Evolutionary conservation across 2,888 invertebrate genomes (phyloP), one percentile per base, ranked within the genome.

Genomic region (Coecobrya sp.): DNA sequence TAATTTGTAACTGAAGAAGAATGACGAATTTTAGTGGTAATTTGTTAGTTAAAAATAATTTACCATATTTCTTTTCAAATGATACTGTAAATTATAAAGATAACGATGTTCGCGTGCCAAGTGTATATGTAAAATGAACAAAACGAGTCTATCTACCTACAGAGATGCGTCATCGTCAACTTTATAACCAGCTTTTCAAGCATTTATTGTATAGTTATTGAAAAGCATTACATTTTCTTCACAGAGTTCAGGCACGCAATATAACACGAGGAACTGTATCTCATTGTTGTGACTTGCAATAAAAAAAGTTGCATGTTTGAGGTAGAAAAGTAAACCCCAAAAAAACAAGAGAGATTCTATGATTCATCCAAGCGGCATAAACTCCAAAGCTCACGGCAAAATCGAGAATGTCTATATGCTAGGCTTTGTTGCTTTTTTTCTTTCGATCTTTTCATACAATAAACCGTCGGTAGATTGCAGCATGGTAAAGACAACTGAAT

Each of bases 401-500:
- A 5, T 1, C 0, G 1, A 30, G 16, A 19, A n/a, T 65, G 49
- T 22, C 8, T 1, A 16, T 55, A 68, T 59, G 30, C 52, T 84
- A 22, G 42, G 16, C 89, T 89, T 89, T 89, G 89, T 89, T 89
- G 62, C 65, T 45, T n/a, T 11, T 25, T 73, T 8, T 22, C 16
- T 11, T 27, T 25, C 11, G 36, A 22, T 19, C 27, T 70, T 11
- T 16, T 55, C 76, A 68, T 89, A 1, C 19, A 25, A 13, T 0
- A 89, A 84, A 73, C 0, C 52, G 84, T 42, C 89, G 89, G 25
- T 84, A 89, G 89, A 70, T 89, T 27, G 89, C 89, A 84, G 55
- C 55, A 82, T 73, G 0, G n/a, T 62, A 22, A 42, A 45, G 55
- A 59, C 19, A 0, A 27, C 1, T 42, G 25, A 42, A 25, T 25